Evolutionary conservation across 2,113 vertebrate species (phyloP).

Genomic region (Sprattus sprattus): DNA sequence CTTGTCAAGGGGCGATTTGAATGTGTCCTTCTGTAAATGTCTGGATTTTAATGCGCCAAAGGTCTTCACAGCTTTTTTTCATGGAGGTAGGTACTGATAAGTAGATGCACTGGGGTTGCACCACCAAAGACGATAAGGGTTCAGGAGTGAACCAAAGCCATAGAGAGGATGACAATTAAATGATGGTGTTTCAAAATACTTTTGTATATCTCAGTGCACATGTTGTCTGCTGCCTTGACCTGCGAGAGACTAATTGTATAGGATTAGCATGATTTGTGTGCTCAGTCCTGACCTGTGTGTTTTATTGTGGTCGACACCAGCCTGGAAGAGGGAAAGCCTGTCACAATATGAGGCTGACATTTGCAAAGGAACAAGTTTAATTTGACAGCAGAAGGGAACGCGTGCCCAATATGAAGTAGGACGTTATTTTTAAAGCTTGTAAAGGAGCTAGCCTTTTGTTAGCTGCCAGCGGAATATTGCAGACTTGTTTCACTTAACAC

Average conservation of each 20-base stretch:
- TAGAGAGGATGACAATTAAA: not conserved
- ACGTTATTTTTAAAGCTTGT: not conserved
- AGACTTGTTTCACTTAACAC: slow-evolving; percentile 8
- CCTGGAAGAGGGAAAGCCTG: not conserved
- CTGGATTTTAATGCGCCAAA: not conserved
- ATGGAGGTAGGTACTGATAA: not conserved
- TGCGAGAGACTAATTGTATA: not conserved
- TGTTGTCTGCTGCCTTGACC: not conserved
- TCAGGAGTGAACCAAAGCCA: not conserved
- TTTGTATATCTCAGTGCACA: not conserved
- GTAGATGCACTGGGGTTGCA: not conserved
- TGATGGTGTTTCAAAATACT: not conserved
- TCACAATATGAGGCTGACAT: slow-evolving; percentile 4
- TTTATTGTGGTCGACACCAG: not conserved
- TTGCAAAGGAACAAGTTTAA: not conserved
- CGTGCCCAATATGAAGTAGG: not conserved
- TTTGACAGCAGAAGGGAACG: slow-evolving; percentile 21
- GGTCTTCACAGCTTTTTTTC: not conserved
- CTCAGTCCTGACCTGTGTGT: not conserved
- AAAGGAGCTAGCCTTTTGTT: slow-evolving; percentile 1
- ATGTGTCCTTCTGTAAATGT: not conserved
- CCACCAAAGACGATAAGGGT: not conserved
- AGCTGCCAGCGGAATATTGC: not conserved
- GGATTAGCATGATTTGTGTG: not conserved
- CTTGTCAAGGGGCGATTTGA: not conserved